These are phyloP conservation scores for Petrocephalus sullivani DNA, from an alignment of 2,797 vertebrate genomes.

Conservation along the genomic window DNA sequence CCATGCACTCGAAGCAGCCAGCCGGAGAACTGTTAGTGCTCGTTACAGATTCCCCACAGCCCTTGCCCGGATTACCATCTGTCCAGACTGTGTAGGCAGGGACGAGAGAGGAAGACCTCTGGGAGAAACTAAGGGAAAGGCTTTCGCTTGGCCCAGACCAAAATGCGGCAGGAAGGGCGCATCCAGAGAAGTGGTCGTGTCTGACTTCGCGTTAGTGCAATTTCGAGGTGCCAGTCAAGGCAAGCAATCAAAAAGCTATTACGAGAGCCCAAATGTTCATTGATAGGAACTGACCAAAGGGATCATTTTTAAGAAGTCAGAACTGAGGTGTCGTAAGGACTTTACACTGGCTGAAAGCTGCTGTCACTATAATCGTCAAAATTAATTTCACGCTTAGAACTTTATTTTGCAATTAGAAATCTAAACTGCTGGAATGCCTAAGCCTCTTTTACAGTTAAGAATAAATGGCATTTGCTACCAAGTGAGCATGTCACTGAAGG, in stretches of 20 bases:
- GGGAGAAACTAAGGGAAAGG: neutral
- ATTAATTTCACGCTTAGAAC: constrained; percentile 11
- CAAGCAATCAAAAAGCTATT: constrained; percentile 16
- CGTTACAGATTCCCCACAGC: neutral
- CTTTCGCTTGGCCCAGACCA: neutral
- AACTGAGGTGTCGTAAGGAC: neutral
- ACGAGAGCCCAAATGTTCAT: neutral
- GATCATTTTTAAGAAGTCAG: neutral
- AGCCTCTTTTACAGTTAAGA: constrained; percentile 15
- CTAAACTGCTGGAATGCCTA: neutral
- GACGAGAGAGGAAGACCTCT: neutral
- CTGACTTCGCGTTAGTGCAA: constrained; percentile 18
- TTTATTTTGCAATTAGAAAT: constrained; percentile 13
- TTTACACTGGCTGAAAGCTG: neutral
- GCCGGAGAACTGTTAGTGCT: neutral
- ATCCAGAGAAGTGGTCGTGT: constrained; percentile 38
- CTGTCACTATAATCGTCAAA: neutral
- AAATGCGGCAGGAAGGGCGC: neutral
- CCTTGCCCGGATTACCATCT: neutral
- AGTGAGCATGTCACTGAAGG: neutral
- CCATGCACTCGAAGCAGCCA: neutral
- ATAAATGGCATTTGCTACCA: constrained; percentile 26
- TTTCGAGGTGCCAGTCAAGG: neutral
- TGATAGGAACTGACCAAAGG: constrained; percentile 13
- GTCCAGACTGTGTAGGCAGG: neutral